Evolutionary conservation across 2,888 invertebrate genomes (phyloP), one percentile per base, ranked within the genome.

Genomic region (Loripinus fragilis): DNA sequence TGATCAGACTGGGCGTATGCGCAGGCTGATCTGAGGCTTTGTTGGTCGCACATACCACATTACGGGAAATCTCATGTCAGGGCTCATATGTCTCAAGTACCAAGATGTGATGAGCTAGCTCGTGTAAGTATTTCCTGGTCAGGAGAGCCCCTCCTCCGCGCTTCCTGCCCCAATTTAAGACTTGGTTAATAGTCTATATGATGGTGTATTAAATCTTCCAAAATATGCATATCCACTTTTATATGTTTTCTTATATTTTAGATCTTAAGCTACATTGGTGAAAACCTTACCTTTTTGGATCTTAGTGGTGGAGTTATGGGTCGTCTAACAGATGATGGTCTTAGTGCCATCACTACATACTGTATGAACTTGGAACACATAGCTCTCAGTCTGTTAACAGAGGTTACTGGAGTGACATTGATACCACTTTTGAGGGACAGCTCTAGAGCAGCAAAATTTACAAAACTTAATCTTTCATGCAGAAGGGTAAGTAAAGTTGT

Each of bases 241-340:
- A n/a, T n/a, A n/a, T n/a, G 69, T 33, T 3, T 45, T 45, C 20
- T 12, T 45, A 12, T 20, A 20, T 52, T 72, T 20, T 82, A 91
- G 92, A 88, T 92, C 33, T 73, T 92, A 35, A 72, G 87, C 35
- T 78, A 87, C 41, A 83, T 90, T 28, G 92, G 92, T 15, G 66
- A 68, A 3, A 76, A 82, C 15, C 74, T 92, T 38, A 74, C 80
- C 10, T 71, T 80, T 20, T 74, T 92, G 38, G 91, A 92, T 76
- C 76, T 92, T 55, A 90, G 91, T 83, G 91, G 91, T 2, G 84
- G 89, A 55, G 78, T 89, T 20, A 81, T 70, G 38, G 80, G 80
- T 2, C 60, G 75, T 25, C 74, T 92, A 48, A 90, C 91, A 20
- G 92, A 92, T 66, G 81, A 82, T n/a, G 90, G 91, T 12, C 74